These are phyloP conservation scores for Salarias fasciatus DNA, from an alignment of 2,797 vertebrate species.

Conservation along the genomic window DNA sequence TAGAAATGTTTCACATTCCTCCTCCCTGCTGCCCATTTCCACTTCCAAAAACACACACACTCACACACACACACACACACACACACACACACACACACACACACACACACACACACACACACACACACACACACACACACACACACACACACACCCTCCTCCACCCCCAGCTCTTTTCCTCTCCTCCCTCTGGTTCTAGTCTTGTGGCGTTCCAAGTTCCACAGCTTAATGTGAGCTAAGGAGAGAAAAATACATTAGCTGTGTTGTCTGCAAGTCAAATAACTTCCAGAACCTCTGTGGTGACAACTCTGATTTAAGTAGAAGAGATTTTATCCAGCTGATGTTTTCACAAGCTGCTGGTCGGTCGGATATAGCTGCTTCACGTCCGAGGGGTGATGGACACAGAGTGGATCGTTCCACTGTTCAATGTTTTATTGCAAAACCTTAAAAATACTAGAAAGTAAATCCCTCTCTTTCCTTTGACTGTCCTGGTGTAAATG, in stretches of 20 bases:
- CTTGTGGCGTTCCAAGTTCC: constrained; percentile 63
- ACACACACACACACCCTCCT: constrained; percentile 37
- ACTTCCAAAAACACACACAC: constrained; percentile 63
- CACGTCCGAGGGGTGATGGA: constrained; percentile 15
- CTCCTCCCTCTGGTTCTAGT: constrained; percentile 60
- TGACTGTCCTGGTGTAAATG: too few species aligned
- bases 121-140: constrained; percentile 41
- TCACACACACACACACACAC: constrained; percentile 41
- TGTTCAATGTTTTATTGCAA: constrained; percentile 17
- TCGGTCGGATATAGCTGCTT: constrained; percentile 30
- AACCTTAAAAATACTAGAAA: too few species aligned
- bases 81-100: constrained; percentile 36
- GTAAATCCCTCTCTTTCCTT: too few species aligned
- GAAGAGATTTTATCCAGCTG: constrained; percentile 24
- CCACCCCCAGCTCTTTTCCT: constrained; percentile 44
- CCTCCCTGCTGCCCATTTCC: constrained; percentile 78
- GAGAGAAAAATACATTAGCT: constrained; percentile 58
- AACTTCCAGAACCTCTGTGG: constrained; percentile 40
- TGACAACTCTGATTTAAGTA: constrained; percentile 29
- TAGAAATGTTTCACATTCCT: constrained; percentile 87
- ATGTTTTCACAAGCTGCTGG: constrained; percentile 47
- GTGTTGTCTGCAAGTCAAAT: constrained; percentile 43
- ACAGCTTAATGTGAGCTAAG: constrained; percentile 62
- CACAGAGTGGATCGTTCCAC: constrained; percentile 18
- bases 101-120: constrained; percentile 23